Conservation (phyloP, 2,797 vertebrate species). For the Apodemus agrarius region DNA sequence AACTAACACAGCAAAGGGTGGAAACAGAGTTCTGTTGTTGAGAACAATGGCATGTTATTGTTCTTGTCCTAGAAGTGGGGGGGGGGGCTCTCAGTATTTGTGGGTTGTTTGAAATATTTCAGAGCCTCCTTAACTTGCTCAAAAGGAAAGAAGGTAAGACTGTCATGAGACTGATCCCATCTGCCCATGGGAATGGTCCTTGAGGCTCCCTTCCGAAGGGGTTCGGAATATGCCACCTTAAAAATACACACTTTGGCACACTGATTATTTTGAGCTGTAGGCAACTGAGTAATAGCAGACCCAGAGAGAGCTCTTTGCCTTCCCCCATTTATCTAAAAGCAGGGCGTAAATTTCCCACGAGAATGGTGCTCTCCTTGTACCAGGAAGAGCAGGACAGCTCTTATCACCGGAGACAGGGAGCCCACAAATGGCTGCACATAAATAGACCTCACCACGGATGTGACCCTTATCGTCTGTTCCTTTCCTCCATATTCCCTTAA, state of each 20-base stretch:
- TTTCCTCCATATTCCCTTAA: conserved; percentile 27
- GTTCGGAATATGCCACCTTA: neutral
- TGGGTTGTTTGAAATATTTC: neutral
- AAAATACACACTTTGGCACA: neutral
- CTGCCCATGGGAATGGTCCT: neutral
- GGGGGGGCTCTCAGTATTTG: neutral
- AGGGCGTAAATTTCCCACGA: conserved; percentile 23
- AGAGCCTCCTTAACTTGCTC: neutral
- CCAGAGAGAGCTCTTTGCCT: neutral
- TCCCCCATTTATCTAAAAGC: neutral
- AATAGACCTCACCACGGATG: conserved; percentile 28
- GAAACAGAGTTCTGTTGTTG: neutral
- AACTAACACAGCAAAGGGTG: neutral
- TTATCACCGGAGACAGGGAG: conserved; percentile 43
- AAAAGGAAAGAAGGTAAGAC: neutral
- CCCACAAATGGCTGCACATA: neutral
- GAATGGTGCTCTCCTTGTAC: neutral
- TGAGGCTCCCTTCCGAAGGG: neutral
- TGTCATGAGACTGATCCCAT: neutral
- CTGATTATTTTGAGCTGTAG: conserved; percentile 3
- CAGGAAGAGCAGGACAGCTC: conserved; percentile 13
- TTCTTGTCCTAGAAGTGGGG: neutral
- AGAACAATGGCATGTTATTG: neutral
- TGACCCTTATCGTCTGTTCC: conserved; percentile 7
- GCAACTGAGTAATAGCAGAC: neutral